Evolutionary conservation across 2,113 vertebrate species (phyloP).

Genomic region (Oncorhynchus kisutch): DNA sequence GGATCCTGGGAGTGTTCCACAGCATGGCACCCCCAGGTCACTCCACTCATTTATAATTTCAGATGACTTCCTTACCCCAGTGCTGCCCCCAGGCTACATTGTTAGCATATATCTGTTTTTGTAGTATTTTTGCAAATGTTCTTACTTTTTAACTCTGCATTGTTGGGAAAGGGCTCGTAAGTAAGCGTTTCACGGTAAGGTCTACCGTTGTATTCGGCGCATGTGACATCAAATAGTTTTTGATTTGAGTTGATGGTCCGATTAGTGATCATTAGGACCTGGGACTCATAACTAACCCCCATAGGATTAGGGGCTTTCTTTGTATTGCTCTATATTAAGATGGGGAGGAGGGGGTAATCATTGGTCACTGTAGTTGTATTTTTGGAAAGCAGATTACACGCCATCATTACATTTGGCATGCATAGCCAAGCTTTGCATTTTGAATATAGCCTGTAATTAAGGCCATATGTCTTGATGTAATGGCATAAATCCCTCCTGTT

Average conservation of each 20-base stretch:
- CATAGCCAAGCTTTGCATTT: conserved; percentile 11
- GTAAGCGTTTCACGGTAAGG: no score
- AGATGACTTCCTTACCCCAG: conserved; percentile 45
- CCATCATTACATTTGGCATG: conserved; percentile 41
- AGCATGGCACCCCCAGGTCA: not conserved
- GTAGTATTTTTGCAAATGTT: no score
- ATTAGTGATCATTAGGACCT: conserved; percentile 35
- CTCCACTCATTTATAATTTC: conserved; percentile 27
- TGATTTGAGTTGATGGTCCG: conserved; percentile 21
- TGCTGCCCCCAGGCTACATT: conserved; percentile 34
- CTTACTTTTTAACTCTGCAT: no score
- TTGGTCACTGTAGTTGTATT: not conserved
- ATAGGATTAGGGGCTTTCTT: not conserved
- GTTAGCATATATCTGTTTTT: not conserved
- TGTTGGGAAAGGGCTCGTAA: no score
- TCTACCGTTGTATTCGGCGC: no score
- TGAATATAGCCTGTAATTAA: no score
- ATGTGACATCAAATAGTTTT: no score
- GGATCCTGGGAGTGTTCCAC: not conserved
- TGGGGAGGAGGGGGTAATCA: not conserved
- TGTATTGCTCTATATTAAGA: not conserved
- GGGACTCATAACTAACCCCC: not conserved
- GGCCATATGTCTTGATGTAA: no score
- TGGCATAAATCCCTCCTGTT: no score
- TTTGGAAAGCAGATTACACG: not conserved